Evolutionary conservation across 2,888 invertebrate genomes (phyloP), one percentile per base, ranked within the genome.

Genomic region (Caenorhabditis panamensis): DNA sequence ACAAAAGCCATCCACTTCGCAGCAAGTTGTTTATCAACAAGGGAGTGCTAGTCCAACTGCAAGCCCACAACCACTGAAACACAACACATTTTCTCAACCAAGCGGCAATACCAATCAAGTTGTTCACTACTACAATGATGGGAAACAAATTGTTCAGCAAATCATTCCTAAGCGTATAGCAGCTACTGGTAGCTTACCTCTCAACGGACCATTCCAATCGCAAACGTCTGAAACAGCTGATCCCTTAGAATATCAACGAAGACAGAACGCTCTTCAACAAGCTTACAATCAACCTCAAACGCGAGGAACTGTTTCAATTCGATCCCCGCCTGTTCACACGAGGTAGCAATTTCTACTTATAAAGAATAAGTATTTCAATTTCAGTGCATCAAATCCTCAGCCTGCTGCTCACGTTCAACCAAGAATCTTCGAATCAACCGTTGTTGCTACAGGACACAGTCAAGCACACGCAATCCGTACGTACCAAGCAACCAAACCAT

Each of bases 81-180:
- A 6, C 2, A 13, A 2, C 13, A 28, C 22, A 6, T 24, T 37
- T 13, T 1, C 20, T 8, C 63, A 56, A 49, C 49, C 47, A n/a
- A 72, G 53, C n/a, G 59, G 36, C 22, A 79, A 79, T 28, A 13
- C 69, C 0, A 64, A 79, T 36, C 79, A 75, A 75, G 64, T 79
- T 1, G 62, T 79, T 16, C 79, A 79, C 44, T 79, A 79, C n/a
- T 79, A 79, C 13, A 44, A 79, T 16, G 69, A 79, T 54, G 79
- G 79, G 20, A 37, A 63, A 24, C 72, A 72, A 49, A 41, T 77
- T 49, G 54, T 75, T 44, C 81, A 77, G 28, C 81, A 81, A 36
- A 64, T 72, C 2, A 77, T 77, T 59, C 81, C 73, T n/a, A 62
- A 67, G 26, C 20, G 44, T 49, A 66, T 80, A 11, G 75, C 73